Conservation (phyloP, 2,797 vertebrate species). For the Eulemur coronatus region DNA sequence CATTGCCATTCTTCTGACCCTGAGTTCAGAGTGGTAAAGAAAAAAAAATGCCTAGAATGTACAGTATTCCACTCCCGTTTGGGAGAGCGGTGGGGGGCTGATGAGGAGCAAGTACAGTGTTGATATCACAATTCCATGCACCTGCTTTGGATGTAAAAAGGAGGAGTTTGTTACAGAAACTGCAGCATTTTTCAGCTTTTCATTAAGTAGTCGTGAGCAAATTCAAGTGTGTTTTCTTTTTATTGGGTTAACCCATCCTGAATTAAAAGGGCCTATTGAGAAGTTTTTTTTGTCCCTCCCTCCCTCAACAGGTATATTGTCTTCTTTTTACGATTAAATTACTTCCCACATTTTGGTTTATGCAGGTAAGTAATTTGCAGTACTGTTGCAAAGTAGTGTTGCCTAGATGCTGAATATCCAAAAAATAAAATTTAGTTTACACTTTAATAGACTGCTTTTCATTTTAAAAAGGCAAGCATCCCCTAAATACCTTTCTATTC, state of each 20-base stretch:
- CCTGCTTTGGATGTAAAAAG: constrained; percentile 73
- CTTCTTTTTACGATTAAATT: neutral
- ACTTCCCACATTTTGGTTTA: constrained; percentile 22
- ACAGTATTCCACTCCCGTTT: neutral
- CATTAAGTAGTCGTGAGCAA: constrained; percentile 13
- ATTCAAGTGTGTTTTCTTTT: neutral
- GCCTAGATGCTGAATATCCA: neutral
- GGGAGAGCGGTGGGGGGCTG: constrained; percentile 60
- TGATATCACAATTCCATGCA: constrained; percentile 25
- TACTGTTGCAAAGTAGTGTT: neutral
- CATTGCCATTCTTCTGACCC: constrained; percentile 63
- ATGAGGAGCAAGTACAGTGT: neutral
- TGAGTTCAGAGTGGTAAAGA: neutral
- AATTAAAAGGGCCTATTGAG: neutral
- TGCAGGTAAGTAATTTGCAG: constrained; percentile 24
- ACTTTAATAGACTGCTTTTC: neutral
- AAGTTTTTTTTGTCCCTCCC: neutral
- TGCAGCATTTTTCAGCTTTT: constrained; percentile 22
- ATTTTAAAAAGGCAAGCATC: constrained; percentile 24
- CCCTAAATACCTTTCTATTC: neutral
- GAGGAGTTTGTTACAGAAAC: constrained; percentile 38
- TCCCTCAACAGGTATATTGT: neutral
- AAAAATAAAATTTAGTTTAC: neutral
- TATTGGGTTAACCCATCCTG: constrained; percentile 7
- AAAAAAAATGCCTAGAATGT: constrained; percentile 74